These are phyloP conservation scores for Bradypus variegatus DNA, from an alignment of 2,797 vertebrate species.

Conservation along the genomic window DNA sequence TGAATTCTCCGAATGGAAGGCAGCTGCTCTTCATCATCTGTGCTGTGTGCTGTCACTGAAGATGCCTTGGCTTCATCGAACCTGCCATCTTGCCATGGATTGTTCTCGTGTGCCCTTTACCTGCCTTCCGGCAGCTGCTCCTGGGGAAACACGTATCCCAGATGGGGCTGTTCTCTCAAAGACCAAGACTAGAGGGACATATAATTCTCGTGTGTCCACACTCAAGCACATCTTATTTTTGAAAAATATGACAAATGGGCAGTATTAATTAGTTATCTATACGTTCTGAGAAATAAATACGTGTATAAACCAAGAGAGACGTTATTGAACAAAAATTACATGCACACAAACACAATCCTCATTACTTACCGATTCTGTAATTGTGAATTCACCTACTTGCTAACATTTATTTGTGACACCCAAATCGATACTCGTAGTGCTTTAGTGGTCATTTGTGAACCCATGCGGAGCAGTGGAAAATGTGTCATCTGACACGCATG, in stretches of 20 bases:
- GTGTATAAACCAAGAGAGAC: not conserved
- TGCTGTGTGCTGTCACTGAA: not conserved
- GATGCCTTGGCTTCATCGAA: accelerated
- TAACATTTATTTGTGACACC: too few relatives aligned
- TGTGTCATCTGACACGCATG: too few relatives aligned
- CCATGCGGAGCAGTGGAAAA: too few relatives aligned
- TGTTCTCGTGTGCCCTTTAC: not conserved
- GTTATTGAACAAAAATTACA: not conserved
- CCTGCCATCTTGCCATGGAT: accelerated
- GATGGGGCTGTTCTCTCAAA: not conserved
- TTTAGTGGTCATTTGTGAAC: too few relatives aligned
- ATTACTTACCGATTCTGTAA: too few relatives aligned
- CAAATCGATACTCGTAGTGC: too few relatives aligned
- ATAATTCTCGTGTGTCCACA: accelerated
- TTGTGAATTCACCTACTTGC: too few relatives aligned
- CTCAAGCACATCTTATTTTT: not conserved
- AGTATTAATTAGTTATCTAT: not conserved
- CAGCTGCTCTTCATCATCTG: too few relatives aligned
- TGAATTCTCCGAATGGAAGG: not conserved
- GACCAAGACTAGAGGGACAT: not conserved
- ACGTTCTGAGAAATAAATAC: too few relatives aligned
- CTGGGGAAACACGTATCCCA: not conserved
- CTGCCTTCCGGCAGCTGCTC: accelerated
- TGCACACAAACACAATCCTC: not conserved
- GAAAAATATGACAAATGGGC: not conserved